Percentiles rank a stretch among this genome's conserved stretches.
Conservation (phyloP, 2,113 vertebrate genomes). For the Ramphastos sulfuratus region DNA sequence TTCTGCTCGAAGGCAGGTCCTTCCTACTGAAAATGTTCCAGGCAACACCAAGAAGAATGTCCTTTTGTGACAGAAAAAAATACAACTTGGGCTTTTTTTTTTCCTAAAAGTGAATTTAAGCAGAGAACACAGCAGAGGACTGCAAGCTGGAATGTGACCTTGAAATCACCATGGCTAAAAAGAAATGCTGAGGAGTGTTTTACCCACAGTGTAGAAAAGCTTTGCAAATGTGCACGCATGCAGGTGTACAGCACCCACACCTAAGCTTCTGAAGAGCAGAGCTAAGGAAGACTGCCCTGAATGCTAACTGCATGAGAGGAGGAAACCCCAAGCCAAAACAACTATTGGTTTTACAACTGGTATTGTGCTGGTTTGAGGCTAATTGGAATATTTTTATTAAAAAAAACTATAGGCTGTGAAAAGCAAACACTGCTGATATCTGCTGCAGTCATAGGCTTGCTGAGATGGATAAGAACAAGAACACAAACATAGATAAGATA, state of each 20-base stretch:
- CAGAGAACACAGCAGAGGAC: not conserved
- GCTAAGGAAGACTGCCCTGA: not conserved
- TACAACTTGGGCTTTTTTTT: too few species aligned
- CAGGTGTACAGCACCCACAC: too few species aligned
- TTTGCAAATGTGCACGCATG: not conserved
- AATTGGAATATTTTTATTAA: too few species aligned
- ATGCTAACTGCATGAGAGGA: not conserved
- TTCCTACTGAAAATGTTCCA: not conserved
- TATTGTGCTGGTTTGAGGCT: too few species aligned
- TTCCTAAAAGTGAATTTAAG: not conserved
- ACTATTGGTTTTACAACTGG: too few species aligned
- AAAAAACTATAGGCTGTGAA: too few species aligned
- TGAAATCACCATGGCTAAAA: not conserved
- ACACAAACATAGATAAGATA: too few species aligned
- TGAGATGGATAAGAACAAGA: too few species aligned
- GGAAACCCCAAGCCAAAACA: rapidly evolving
- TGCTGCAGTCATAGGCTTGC: too few species aligned
- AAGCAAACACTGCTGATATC: too few species aligned
- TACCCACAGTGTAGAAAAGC: not conserved
- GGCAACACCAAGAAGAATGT: not conserved
- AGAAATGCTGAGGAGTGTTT: not conserved
- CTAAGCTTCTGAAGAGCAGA: not conserved
- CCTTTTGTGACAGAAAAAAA: not conserved
- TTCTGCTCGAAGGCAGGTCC: not conserved
- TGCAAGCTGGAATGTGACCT: not conserved